Evolutionary conservation across 2,113 vertebrate species (phyloP).

Genomic region (Channa maculata): DNA sequence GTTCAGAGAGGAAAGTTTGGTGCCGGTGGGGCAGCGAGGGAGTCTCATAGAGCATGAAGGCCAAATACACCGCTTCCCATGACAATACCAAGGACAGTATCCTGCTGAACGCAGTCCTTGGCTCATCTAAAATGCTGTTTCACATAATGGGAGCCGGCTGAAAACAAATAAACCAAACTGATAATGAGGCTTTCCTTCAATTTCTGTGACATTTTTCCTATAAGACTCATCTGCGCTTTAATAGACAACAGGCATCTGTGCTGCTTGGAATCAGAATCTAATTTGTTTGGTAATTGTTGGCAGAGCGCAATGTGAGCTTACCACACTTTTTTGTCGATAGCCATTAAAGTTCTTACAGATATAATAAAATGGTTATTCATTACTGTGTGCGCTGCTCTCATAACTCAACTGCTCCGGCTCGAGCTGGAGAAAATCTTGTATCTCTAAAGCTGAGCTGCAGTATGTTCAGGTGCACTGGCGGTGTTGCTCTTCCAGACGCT

Average conservation of each 20-base stretch:
- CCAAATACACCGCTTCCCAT: conserved; percentile 46
- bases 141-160: conserved; percentile 52
- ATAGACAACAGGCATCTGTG: conserved; percentile 69
- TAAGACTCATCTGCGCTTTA: conserved; percentile 75
- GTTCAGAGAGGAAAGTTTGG: conserved; percentile 37
- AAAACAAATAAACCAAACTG: conserved; percentile 69
- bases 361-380: conserved; percentile 62
- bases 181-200: conserved; percentile 78
- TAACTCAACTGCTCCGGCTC: conserved; percentile 33
- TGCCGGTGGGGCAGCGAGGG: conserved; percentile 35
- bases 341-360: conserved; percentile 69
- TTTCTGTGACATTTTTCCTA: conserved; percentile 70
- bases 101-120: conserved; percentile 32
- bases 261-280: conserved; percentile 49
- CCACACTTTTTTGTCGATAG: conserved; percentile 69
- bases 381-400: conserved; percentile 20
- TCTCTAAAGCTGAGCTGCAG: no score
- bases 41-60: conserved; percentile 63
- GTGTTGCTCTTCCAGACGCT: no score
- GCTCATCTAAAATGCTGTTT: conserved; percentile 53
- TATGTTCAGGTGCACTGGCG: no score
- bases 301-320: conserved; percentile 50
- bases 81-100: conserved; percentile 65
- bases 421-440: no score
- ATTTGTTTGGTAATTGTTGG: conserved; percentile 75